Evolutionary conservation across 2,797 vertebrate species (phyloP).

Genomic region (Phoebastria nigripes): DNA sequence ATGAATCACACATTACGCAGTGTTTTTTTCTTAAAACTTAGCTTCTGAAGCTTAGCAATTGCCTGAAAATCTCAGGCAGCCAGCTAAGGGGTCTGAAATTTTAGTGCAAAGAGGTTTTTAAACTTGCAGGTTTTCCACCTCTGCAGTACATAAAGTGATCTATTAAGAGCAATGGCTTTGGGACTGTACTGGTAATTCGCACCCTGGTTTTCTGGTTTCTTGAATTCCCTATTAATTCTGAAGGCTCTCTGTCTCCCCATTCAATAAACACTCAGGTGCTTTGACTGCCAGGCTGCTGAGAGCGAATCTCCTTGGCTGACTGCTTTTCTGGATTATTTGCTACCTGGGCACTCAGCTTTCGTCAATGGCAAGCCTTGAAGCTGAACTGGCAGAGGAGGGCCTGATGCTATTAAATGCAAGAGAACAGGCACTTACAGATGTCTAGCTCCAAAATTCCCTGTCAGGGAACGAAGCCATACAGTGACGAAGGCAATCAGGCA

Average conservation of each 20-base stretch:
- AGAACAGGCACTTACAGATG: not conserved
- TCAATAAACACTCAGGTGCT: not conserved
- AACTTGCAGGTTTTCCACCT: not conserved
- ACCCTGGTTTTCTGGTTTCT: not conserved
- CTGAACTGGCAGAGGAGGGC: not conserved
- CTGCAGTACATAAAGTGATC: not conserved
- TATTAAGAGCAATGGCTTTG: not conserved
- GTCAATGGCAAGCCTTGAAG: not conserved
- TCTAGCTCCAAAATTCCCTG: not conserved
- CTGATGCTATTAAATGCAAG: not conserved
- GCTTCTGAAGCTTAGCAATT: not conserved
- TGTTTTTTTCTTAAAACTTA: not conserved
- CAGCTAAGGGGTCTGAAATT: not conserved
- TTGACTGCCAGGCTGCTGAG: not conserved
- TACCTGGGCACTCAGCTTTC: not conserved
- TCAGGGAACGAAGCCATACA: not conserved
- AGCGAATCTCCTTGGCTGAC: not conserved
- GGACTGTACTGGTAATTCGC: not conserved
- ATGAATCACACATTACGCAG: not conserved
- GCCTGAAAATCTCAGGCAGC: not conserved
- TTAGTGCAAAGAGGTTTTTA: not conserved
- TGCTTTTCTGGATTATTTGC: conserved; percentile 43
- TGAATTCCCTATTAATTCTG: not conserved
- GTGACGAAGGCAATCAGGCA: not conserved
- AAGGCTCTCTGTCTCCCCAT: not conserved